phyloP scores from a whole-genome alignment of 1,140 invertebrate species.

The Aphelenchoides avenae region DNA sequence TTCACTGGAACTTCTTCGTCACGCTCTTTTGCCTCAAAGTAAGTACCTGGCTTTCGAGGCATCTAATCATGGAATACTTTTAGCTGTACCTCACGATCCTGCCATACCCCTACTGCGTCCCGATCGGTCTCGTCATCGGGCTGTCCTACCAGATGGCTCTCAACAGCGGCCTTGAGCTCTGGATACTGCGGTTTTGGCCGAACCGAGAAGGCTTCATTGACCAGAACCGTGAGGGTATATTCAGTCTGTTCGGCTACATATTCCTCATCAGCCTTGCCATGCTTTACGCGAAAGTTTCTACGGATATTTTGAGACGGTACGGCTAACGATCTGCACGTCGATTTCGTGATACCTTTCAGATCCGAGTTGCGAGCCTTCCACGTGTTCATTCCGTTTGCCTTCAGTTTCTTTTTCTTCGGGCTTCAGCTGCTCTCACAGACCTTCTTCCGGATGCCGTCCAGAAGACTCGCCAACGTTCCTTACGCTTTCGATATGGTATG shows the following conservation, averaged over 20 bases:
- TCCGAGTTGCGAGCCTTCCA: conserved; percentile 4
- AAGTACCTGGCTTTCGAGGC: conserved; percentile 17
- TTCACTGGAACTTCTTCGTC: conserved; percentile 95
- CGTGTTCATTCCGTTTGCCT: not conserved
- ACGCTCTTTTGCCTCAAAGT: conserved; percentile 78
- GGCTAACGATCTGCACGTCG: not conserved
- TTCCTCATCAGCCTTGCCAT: conserved; percentile 67
- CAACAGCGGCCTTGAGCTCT: conserved; percentile 67
- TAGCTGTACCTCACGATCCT: conserved; percentile 3
- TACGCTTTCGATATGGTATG: conserved; percentile 35
- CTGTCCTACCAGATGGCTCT: conserved; percentile 71
- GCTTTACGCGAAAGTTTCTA: conserved; percentile 18
- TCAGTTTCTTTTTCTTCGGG: conserved; percentile 7
- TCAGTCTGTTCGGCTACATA: conserved; percentile 77
- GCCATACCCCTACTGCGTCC: conserved; percentile 59
- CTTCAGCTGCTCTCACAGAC: conserved; percentile 22
- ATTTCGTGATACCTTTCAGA: not conserved
- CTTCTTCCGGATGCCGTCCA: conserved; percentile 5
- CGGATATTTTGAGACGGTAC: conserved; percentile 6
- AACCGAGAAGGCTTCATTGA: conserved; percentile 66
- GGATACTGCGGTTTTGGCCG: conserved; percentile 68
- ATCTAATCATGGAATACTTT: conserved; percentile 1
- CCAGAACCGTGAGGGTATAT: conserved; percentile 83
- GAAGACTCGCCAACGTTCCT: conserved; percentile 28
- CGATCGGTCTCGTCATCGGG: conserved; percentile 66